Evolutionary conservation across 23 tunicate genomes (phyloP), one percentile per base, ranked within the genome.

Genomic region (Halocynthia roretzi): DNA sequence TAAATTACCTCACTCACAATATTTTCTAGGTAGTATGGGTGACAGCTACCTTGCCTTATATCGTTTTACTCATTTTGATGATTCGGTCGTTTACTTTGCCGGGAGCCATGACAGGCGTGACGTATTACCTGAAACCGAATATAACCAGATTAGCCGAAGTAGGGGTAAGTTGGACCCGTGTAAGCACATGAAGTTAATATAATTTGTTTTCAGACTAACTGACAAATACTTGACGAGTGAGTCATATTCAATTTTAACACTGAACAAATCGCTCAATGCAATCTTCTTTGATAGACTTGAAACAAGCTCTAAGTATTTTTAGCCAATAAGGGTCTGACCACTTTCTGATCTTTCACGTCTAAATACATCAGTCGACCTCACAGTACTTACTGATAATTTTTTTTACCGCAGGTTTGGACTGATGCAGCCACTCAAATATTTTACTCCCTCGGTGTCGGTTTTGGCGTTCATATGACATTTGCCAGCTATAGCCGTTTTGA

Each of bases 391-490:
- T 31, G 44, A 1, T 31, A 31, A 31, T 31, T 10, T 65, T 65
- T 48, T 10, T 8, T 10, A 0, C 5, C 2, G 9, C 70, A 65
- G 70, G 70, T 65, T 65, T 65, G 70, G 70, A 65, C 70, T 15
- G 70, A 65, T 65, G 70, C 70, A 20, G 70, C 70, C 70, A 65
- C 70, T 8, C 70, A 65, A 65, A 65, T 65, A 65, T 65, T 65
- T 15, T 65, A 65, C 31, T 65, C 70, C 17, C 70, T 65, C 5
- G 70, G 70, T 5, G 70, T 65, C 31, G 70, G 70, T 0, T 65
- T 65, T 65, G 70, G 70, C 5, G 70, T 65, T 15, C 70, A 65
- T 15, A 5, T 65, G 70, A 65, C 70, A 65, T 65, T 65, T 65
- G 70, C 70, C 22, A 65, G 70, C 70, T 65, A 65, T 65, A 65